Base-by-base conservation (phyloP, 2,888 invertebrate genomes). In the Blomia tropicalis region DNA sequence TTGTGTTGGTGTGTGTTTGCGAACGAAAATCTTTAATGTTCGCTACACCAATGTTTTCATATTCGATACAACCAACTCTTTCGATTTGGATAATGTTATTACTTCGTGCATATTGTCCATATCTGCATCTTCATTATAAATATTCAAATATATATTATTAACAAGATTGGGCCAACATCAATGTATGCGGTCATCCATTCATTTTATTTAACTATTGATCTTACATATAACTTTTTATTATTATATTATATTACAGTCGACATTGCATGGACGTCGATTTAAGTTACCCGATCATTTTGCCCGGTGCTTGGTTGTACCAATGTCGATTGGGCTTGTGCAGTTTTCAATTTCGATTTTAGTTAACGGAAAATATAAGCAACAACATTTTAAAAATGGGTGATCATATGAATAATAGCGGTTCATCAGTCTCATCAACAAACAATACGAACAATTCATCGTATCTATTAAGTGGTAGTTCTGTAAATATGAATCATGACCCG, bases 301-400 rank as follows among this genome's bases (percentile, higher is more conserved):
- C 36, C 17, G 36, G 36, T 36, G 36, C 36, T 36, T 36, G n/a
- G n/a, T n/a, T 36, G 17, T 36, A 36, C 36, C 36, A 36, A n/a
- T 36, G 7, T 36, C 7, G 17, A 36, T 36, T 7, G 36, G 36
- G 7, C 17, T 36, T 36, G 36, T 36, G 36, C 36, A 36, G 7
- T 36, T 36, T 36, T 36, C 36, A 36, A n/a, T 36, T 17, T 36
- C 36, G 17, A 11, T 11, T 11, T 36, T 36, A 11, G 36, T 36
- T 17, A 36, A 36, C n/a, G n/a, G n/a, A n/a, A n/a, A n/a, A n/a
- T n/a, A n/a, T n/a, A n/a, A n/a, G n/a, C n/a, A n/a, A n/a, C n/a
- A n/a, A n/a, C n/a, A n/a, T n/a, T n/a, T n/a, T n/a, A n/a, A n/a
- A 23, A 62, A 62, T 62, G 62, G 41, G 62, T 54, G 62, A 62